phyloP scores from a whole-genome alignment of 2,888 invertebrate genomes.

The Nephrotoma appendiculata region DNA sequence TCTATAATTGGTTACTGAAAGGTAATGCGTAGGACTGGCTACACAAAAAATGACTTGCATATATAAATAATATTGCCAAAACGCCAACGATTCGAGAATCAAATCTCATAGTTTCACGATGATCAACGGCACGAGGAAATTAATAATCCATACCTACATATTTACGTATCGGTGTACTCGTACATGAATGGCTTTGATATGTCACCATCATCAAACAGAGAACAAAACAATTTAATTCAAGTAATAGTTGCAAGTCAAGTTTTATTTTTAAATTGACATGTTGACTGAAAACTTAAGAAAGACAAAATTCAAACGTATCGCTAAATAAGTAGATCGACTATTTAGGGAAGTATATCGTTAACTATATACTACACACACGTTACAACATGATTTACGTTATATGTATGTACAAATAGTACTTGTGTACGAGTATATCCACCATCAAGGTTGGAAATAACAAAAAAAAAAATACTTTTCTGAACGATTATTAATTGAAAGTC shows the following conservation, averaged over 20 bases:
- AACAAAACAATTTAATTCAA: background rate
- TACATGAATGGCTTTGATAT: background rate
- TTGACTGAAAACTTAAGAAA: background rate
- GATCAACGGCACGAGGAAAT: background rate
- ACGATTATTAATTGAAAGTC: slow-evolving; percentile 3
- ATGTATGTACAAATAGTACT: background rate
- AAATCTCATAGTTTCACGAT: no score
- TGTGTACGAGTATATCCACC: background rate
- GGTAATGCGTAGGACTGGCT: no score
- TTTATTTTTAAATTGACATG: background rate
- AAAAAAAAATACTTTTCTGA: background rate
- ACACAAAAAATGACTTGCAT: no score
- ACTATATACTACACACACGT: background rate
- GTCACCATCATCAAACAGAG: background rate
- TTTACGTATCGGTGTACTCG: background rate
- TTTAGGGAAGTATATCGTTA: background rate
- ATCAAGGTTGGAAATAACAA: background rate
- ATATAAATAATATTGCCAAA: no score
- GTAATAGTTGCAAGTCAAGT: background rate
- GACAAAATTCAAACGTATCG: background rate
- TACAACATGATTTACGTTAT: background rate
- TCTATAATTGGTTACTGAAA: no score
- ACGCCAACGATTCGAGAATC: no score
- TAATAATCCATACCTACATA: background rate
- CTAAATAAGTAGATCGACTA: background rate